These are phyloP conservation scores for Anguilla marmorata DNA, from an alignment of 2,797 vertebrate genomes.

Conservation along the genomic window DNA sequence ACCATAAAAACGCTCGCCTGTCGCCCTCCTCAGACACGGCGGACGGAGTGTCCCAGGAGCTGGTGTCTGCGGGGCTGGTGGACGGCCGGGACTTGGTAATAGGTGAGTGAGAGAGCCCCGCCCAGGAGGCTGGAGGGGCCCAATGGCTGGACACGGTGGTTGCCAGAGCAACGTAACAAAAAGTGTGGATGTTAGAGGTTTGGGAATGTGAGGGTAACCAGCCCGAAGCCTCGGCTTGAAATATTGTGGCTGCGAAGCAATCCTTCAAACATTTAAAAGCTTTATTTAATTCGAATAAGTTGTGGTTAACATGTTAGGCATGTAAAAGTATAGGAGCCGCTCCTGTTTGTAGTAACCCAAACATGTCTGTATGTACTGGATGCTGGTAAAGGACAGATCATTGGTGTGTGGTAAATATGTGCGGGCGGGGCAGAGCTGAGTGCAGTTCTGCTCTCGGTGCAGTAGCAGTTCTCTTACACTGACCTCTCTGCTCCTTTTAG, in stretches of 20 bases:
- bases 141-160: not conserved
- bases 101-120: slow-evolving; percentile 73
- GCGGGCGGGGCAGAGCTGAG: not conserved
- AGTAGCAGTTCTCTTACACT: not conserved
- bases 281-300: not conserved
- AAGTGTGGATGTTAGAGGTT: not conserved
- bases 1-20: not conserved
- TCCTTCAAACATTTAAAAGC: not conserved
- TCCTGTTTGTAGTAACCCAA: not conserved
- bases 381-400: not conserved
- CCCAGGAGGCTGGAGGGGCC: not conserved
- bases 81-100: slow-evolving; percentile 96
- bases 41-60: slow-evolving; percentile 96
- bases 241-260: not conserved
- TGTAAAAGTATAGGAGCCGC: not conserved
- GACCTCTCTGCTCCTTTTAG: slow-evolving; percentile 63
- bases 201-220: not conserved
- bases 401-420: not conserved
- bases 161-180: not conserved
- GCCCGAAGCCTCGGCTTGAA: not conserved
- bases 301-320: not conserved
- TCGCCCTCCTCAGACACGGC: slow-evolving; percentile 83
- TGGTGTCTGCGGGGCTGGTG: slow-evolving; percentile 95
- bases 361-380: not conserved
- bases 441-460: not conserved